A percentile compares a stretch with the other conserved stretches of the same genome.
phyloP scores from a whole-genome alignment of 2,888 invertebrate genomes.

The Caenorhabditis panamensis region DNA sequence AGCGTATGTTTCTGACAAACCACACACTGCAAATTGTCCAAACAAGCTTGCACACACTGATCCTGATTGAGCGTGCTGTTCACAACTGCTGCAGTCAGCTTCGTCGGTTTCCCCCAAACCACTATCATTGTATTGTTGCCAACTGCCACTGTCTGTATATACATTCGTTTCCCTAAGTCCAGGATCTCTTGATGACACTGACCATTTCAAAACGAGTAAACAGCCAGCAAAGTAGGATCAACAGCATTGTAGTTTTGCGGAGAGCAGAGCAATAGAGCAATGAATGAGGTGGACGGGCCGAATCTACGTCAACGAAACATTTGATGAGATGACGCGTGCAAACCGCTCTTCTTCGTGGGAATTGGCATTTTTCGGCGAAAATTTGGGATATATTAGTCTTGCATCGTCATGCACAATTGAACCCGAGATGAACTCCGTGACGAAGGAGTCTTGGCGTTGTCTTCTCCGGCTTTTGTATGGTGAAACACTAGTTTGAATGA shows the following conservation, averaged over 20 bases:
- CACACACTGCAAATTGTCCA: slow-evolving; percentile 1
- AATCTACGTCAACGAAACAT: neutral
- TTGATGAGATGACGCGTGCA: slow-evolving; percentile 16
- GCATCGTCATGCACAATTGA: slow-evolving; percentile 1
- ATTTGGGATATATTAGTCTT: neutral
- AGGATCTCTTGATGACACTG: neutral
- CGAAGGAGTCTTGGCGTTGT: too few species aligned
- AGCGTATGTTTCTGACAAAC: neutral
- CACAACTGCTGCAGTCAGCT: neutral
- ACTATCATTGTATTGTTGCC: slow-evolving; percentile 30
- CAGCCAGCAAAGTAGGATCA: neutral
- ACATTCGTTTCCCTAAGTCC: neutral
- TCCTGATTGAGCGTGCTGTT: slow-evolving; percentile 15
- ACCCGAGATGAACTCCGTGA: neutral
- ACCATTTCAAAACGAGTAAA: neutral
- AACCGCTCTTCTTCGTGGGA: neutral
- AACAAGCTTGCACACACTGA: slow-evolving; percentile 22
- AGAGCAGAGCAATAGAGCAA: neutral
- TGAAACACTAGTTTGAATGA: too few species aligned
- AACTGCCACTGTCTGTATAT: neutral
- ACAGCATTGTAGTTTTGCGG: neutral
- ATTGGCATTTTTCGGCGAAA: neutral
- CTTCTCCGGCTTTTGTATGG: too few species aligned
- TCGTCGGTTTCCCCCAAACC: slow-evolving; percentile 38
- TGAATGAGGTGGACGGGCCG: neutral